Evolutionary conservation across 2,113 vertebrate species (phyloP), one percentile per base, ranked within the genome.

Genomic region (Onychorhynchus coronatus): DNA sequence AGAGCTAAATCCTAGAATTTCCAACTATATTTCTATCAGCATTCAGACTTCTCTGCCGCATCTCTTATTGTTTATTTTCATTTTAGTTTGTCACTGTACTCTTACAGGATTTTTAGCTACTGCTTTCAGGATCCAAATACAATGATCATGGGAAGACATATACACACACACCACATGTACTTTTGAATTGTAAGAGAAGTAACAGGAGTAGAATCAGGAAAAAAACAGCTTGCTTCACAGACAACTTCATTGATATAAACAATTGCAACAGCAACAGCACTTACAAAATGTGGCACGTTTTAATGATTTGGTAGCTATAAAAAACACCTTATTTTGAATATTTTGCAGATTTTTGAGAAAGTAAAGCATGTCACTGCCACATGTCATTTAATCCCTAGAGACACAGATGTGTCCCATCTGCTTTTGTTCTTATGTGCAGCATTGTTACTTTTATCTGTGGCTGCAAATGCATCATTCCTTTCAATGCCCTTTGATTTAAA

Each of bases 291-390:
- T 91, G 24, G 7, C 27, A 58, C 9, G 11, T 52, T 75, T 30
- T 65, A 81, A 58, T 39, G 52, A 33, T 78, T 76, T 73, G 42
- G 42, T 80, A 76, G 56, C 44, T 80, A 74, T 75, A 58, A 74
- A 66, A 79, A 65, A 5, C 22, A 77, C 27, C 28, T 88, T 88
- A 73, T 50, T 96, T 81, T 68, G n/a, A 76, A 41, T 67, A 77
- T 88, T 94, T 89, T 82, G 11, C 82, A 95, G 70, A 91, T 90
- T 84, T 93, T 81, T 77, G 41, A 88, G 14, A 85, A 86, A 14
- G 41, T 91, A 95, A 92, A 94, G 33, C 42, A 62, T 71, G 73
- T 58, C 52, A 59, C 28, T 67, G n/a, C 65, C 53, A 61, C 82
- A 90, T 79, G 86, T 63, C 79, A 53, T 22, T 82, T 85, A 95